Base-by-base conservation (phyloP, 2,113 vertebrate species). In the Sphaerodactylus townsendi region DNA sequence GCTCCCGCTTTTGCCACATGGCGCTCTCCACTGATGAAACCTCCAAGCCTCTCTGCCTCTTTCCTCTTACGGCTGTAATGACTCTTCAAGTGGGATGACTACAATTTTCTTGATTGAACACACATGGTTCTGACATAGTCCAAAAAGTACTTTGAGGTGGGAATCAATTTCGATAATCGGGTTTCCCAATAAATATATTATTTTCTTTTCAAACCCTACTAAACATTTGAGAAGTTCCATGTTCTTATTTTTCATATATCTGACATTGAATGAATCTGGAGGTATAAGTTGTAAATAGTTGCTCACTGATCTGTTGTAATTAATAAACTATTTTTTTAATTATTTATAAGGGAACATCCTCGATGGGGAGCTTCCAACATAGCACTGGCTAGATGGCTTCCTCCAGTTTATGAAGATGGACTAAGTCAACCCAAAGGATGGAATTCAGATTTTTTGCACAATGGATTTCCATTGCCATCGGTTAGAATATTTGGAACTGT, bases 341-440 rank as follows among this genome's bases (percentile, higher is more conserved):
- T 14, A 10, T 87, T 88, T 86, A 69, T 84, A 4, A 99, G 99
- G 89, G 92, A 97, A 71, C 96, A 98, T 87, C 97, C 97, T 88
- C 89, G 93, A 46, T 99, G 98, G 98, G 99, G 99, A 73, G 96
- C 98, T 85, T 96, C 98, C 91, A 98, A 98, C 91, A 97, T 85
- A 0, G 95, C 96, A 53, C 94, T 99, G 92, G 95, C 95, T 75
- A 95, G 99, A 81, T 99, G 99, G 98, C 98, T 99, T 83, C 97
- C 98, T 74, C 96, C 98, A 21, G 88, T 93, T 87, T 99, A 99
- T 1, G 99, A 99, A 89, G 98, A 99, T 3, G 96, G 94, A 81
- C 69, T 98, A 90, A 96, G 95, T 23, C 96, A 99, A 25, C 98
- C 98, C 74, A 96, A 96, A 91, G 98, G 99, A 85, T 99, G 98